A percentile compares a stretch with the other conserved stretches of the same genome.
phyloP scores from a whole-genome alignment of 2,797 vertebrate genomes.

The Odontamblyopus rebecca region DNA sequence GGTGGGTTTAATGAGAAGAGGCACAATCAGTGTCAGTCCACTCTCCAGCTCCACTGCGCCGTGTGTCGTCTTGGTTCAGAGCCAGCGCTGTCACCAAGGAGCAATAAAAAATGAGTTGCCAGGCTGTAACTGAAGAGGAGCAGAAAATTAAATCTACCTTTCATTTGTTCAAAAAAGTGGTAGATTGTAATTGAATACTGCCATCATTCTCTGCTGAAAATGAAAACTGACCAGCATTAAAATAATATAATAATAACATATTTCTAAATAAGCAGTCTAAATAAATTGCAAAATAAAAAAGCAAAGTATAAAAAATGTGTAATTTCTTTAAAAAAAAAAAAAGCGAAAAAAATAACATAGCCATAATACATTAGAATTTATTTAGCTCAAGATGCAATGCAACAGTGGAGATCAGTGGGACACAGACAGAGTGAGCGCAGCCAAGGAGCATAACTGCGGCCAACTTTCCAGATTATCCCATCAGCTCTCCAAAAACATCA shows the following conservation, averaged over 20 bases:
- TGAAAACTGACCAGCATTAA: neutral
- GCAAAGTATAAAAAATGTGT: neutral
- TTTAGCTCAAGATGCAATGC: conserved; percentile 46
- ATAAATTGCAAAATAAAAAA: neutral
- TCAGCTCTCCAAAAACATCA: conserved; percentile 76
- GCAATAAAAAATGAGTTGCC: conserved; percentile 63
- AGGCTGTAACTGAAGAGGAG: conserved; percentile 47
- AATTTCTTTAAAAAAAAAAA: conserved; percentile 18
- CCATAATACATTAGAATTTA: conserved; percentile 24
- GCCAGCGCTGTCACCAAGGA: conserved; percentile 59
- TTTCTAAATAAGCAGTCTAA: neutral
- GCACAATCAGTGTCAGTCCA: conserved; percentile 83
- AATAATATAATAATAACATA: too few species aligned
- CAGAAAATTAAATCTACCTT: conserved; percentile 49
- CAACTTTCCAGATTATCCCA: conserved; percentile 79
- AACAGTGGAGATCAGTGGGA: conserved; percentile 61
- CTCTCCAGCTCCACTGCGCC: conserved; percentile 59
- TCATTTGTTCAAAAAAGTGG: conserved; percentile 51
- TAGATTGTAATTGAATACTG: conserved; percentile 57
- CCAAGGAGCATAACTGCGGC: conserved; percentile 74
- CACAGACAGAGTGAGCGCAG: conserved; percentile 66
- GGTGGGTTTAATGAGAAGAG: conserved; percentile 94
- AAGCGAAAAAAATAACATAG: neutral
- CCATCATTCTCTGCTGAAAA: neutral
- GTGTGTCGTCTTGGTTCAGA: conserved; percentile 62